phyloP scores from a whole-genome alignment of 1,140 invertebrate genomes.

The Homalodisca vitripennis region DNA sequence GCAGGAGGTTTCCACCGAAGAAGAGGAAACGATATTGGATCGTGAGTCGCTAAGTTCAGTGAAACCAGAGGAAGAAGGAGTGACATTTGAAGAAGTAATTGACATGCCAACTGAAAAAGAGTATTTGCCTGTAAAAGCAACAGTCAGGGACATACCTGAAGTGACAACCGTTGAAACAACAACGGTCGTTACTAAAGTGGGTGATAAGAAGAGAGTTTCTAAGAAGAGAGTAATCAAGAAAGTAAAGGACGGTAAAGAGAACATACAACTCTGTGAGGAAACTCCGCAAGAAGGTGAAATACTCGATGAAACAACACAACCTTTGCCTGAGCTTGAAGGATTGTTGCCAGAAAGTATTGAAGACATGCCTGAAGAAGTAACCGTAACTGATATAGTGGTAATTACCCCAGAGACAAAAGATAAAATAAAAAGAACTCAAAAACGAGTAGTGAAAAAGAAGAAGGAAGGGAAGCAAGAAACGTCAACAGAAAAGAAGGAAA shows the following conservation, averaged over 20 bases:
- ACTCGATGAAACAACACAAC: slow-evolving; percentile 23
- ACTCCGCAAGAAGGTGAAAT: slow-evolving; percentile 29
- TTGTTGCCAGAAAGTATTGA: slow-evolving; percentile 24
- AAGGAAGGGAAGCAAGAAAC: slow-evolving; percentile 34
- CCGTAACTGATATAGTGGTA: slow-evolving; percentile 39
- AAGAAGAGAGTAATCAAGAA: slow-evolving; percentile 41
- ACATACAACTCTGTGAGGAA: slow-evolving; percentile 42
- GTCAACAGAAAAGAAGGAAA: background rate
- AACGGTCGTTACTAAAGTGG: slow-evolving; percentile 27
- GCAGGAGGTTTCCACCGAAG: slow-evolving; percentile 24
- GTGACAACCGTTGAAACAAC: slow-evolving; percentile 38
- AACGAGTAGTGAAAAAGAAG: slow-evolving; percentile 38
- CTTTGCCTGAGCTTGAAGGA: slow-evolving; percentile 22
- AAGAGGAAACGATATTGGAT: background rate
- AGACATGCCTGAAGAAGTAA: slow-evolving; percentile 27
- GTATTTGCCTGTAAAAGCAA: slow-evolving; percentile 26
- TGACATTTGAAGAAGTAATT: slow-evolving; percentile 11
- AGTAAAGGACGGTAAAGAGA: slow-evolving; percentile 36
- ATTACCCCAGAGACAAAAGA: slow-evolving; percentile 35
- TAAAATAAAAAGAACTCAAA: slow-evolving; percentile 37
- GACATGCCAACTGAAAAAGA: slow-evolving; percentile 31
- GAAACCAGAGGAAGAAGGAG: slow-evolving; percentile 31
- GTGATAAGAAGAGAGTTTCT: slow-evolving; percentile 46
- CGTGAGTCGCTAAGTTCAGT: background rate
- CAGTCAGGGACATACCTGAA: slow-evolving; percentile 7